A percentile compares a stretch with the other conserved stretches of the same genome.
These are phyloP conservation scores for Sminthurinus signatus DNA, from an alignment of 1,140 invertebrate genomes.

Conservation along the genomic window DNA sequence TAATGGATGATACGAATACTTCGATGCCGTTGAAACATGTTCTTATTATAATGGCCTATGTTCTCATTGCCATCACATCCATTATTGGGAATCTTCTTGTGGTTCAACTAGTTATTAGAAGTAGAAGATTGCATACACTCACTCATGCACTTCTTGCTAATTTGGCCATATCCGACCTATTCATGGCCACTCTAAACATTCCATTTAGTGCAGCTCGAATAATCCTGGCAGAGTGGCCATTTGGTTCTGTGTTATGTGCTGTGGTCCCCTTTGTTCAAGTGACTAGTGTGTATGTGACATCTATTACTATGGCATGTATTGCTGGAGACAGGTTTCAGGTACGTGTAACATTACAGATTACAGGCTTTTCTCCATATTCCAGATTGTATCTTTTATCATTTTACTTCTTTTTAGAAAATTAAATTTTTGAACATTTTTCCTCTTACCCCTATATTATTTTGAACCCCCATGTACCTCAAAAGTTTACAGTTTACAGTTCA, in stretches of 20 bases:
- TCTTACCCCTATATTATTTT: too few species aligned
- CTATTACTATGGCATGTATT: slow-evolving; percentile 52
- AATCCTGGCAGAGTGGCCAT: slow-evolving; percentile 47
- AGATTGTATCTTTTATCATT: too few species aligned
- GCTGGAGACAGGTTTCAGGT: slow-evolving; percentile 50
- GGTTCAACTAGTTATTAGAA: slow-evolving; percentile 43
- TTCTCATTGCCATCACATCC: slow-evolving; percentile 28
- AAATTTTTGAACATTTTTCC: too few species aligned
- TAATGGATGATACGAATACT: slow-evolving; percentile 21
- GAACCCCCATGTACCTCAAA: too few species aligned
- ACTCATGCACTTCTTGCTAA: slow-evolving; percentile 45
- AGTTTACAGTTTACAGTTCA: too few species aligned
- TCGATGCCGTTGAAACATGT: slow-evolving; percentile 27
- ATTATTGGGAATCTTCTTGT: slow-evolving; percentile 39
- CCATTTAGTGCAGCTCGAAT: slow-evolving; percentile 44
- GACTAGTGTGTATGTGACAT: slow-evolving; percentile 51
- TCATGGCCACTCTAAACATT: slow-evolving; percentile 48
- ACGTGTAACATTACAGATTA: too few species aligned
- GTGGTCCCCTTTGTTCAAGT: slow-evolving; percentile 51
- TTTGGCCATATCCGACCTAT: slow-evolving; percentile 45
- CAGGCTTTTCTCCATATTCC: too few species aligned
- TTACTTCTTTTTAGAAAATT: too few species aligned
- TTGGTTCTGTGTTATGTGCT: slow-evolving; percentile 49
- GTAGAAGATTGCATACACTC: slow-evolving; percentile 43
- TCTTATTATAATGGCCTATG: slow-evolving; percentile 25